Evolutionary conservation across 2,888 invertebrate species (phyloP).

Genomic region (Drosophila nigritarsus): DNA sequence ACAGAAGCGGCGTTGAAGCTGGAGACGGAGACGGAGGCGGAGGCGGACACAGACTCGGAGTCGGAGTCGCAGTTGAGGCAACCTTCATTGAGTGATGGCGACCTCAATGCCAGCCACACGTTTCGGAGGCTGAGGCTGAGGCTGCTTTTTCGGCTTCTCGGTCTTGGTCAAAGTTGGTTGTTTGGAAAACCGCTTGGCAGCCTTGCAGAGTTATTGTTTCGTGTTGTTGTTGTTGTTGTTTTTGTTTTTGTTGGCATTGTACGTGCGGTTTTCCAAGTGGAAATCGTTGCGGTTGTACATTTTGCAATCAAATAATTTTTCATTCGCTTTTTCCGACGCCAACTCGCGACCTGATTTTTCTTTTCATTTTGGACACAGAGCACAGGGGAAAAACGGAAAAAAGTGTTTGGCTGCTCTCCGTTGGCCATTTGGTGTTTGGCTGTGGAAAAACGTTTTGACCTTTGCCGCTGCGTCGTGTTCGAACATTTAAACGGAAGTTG

Average conservation of each 20-base stretch:
- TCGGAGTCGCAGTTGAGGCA: slow-evolving; percentile 30
- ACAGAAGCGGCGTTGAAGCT: slow-evolving; percentile 21
- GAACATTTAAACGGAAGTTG: slow-evolving; percentile 82
- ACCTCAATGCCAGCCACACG: slow-evolving; percentile 76
- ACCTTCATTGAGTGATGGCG: slow-evolving; percentile 70
- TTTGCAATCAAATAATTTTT: slow-evolving; percentile 80
- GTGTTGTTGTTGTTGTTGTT: slow-evolving; percentile 17
- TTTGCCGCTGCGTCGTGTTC: slow-evolving; percentile 76
- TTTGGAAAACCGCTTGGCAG: slow-evolving; percentile 49
- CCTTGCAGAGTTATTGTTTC: slow-evolving; percentile 35
- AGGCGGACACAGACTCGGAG: slow-evolving; percentile 3
- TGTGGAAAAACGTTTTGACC: slow-evolving; percentile 75
- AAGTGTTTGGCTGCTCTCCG: slow-evolving; percentile 45
- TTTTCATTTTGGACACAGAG: slow-evolving; percentile 67
- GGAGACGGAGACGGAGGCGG: slow-evolving; percentile 11
- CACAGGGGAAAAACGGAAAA: slow-evolving; percentile 30
- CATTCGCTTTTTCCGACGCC: slow-evolving; percentile 68
- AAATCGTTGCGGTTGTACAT: slow-evolving; percentile 79
- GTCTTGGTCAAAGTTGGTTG: slow-evolving; percentile 72
- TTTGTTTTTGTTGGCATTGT: slow-evolving; percentile 43
- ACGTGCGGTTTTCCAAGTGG: slow-evolving; percentile 67
- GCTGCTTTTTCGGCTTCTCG: slow-evolving; percentile 70
- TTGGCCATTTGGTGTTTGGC: slow-evolving; percentile 50
- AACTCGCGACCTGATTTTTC: slow-evolving; percentile 79
- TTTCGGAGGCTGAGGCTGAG: slow-evolving; percentile 59